These are phyloP conservation scores for Drosophila aldrichi DNA, from an alignment of 2,888 invertebrate genomes.

Conservation along the genomic window DNA sequence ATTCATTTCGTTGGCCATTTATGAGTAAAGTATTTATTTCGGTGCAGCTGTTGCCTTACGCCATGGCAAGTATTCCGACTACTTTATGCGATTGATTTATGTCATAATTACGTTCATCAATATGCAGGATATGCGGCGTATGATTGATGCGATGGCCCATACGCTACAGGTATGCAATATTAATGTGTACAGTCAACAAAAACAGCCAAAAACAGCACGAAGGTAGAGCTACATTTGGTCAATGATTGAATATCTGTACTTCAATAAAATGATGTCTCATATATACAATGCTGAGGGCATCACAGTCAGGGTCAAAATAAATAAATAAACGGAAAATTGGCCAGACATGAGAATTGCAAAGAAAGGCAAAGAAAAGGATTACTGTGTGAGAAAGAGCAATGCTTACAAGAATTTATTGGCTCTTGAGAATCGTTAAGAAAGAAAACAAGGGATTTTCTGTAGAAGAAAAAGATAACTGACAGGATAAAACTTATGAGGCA, in stretches of 20 bases:
- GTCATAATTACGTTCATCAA: slow-evolving; percentile 57
- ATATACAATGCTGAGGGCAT: not conserved
- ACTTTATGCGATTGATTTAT: slow-evolving; percentile 52
- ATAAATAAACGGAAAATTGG: not conserved
- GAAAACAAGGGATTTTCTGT: not conserved
- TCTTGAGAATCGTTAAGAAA: not conserved
- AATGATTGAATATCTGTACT: not conserved
- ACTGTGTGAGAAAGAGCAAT: not conserved
- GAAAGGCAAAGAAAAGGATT: not conserved
- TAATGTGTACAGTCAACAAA: slow-evolving; percentile 28
- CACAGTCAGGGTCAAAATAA: not conserved
- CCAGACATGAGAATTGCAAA: not conserved
- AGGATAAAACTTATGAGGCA: no score
- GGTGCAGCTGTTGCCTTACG: slow-evolving; percentile 28
- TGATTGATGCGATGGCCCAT: slow-evolving; percentile 59
- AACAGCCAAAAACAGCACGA: slow-evolving; percentile 7
- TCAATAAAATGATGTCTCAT: not conserved
- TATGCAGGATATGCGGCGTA: slow-evolving; percentile 66
- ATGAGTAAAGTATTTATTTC: slow-evolving; percentile 52
- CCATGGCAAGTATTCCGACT: slow-evolving; percentile 25
- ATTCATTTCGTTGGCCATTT: slow-evolving; percentile 32
- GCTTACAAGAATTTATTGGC: not conserved
- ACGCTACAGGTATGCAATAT: slow-evolving; percentile 47
- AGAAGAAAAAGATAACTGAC: not conserved
- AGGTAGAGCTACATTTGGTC: slow-evolving; percentile 25